Evolutionary conservation across 2,113 vertebrate species (phyloP).

Genomic region (Suricata suricatta): DNA sequence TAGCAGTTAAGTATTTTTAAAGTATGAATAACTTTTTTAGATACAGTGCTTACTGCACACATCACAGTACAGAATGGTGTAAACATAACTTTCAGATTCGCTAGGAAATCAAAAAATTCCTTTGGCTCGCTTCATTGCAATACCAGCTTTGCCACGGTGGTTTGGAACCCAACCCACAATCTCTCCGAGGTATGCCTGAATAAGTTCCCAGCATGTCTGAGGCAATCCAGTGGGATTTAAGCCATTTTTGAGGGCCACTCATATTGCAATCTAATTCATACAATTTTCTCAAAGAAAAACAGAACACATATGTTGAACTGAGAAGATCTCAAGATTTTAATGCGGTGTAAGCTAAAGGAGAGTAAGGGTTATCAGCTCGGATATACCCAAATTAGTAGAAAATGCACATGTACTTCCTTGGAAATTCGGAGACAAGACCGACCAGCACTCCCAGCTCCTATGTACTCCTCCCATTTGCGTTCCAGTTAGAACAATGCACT

Average conservation of each 20-base stretch:
- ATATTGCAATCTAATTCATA: not conserved
- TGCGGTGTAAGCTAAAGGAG: not conserved
- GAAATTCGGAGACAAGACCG: not conserved
- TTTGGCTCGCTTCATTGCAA: not conserved
- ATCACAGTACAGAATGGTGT: not conserved
- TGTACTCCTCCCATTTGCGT: not conserved
- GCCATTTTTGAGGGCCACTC: not conserved
- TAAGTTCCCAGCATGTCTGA: not conserved
- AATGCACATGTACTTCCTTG: not conserved
- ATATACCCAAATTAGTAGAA: not conserved
- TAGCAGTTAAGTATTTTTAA: not conserved
- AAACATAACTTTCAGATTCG: not conserved
- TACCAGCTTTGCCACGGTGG: not conserved
- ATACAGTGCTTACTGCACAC: not conserved
- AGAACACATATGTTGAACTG: not conserved
- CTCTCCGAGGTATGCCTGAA: not conserved
- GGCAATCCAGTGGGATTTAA: not conserved
- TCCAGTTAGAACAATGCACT: not conserved
- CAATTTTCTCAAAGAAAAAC: not conserved
- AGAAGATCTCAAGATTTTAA: not conserved
- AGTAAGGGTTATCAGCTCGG: not conserved
- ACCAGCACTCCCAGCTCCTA: not conserved
- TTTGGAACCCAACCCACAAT: not conserved
- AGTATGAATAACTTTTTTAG: not conserved
- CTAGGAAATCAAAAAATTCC: not conserved